Conservation (phyloP, 2,888 invertebrate species). For the Aleiodes alternator region DNA sequence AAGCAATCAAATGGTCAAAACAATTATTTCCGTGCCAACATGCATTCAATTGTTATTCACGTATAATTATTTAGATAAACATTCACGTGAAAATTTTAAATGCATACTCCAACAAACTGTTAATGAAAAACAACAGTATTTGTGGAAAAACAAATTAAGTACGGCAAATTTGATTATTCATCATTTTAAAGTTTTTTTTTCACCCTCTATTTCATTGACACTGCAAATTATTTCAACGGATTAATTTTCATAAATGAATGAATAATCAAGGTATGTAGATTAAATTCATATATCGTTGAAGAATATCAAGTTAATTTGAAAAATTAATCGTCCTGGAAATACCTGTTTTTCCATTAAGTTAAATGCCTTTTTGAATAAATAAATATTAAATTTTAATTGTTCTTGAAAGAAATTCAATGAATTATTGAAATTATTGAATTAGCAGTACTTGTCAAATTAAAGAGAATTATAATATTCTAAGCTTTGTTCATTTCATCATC, state of each 20-base stretch:
- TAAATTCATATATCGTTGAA: too few species aligned
- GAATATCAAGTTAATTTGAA: too few species aligned
- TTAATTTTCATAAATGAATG: constrained; percentile 13
- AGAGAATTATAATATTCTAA: background rate
- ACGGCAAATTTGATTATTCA: background rate
- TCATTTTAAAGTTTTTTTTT: background rate
- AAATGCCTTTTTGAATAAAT: too few species aligned
- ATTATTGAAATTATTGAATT: background rate
- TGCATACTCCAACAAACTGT: background rate
- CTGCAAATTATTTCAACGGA: constrained; percentile 8
- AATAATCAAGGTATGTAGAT: background rate
- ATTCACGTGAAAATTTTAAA: background rate
- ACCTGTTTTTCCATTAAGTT: too few species aligned
- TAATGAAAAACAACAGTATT: background rate
- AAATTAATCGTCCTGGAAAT: too few species aligned
- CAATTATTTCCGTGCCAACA: too few species aligned
- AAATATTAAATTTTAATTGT: too few species aligned
- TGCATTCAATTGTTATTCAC: too few species aligned
- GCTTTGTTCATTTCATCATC: background rate
- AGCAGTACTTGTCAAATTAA: background rate
- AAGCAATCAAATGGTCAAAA: too few species aligned
- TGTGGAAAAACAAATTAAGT: constrained; percentile 1
- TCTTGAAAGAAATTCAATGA: too few species aligned
- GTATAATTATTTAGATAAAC: too few species aligned
- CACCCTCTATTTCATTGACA: background rate